Evolutionary conservation across 2,888 invertebrate species (phyloP).

Genomic region (Microctonus hyperodae): DNA sequence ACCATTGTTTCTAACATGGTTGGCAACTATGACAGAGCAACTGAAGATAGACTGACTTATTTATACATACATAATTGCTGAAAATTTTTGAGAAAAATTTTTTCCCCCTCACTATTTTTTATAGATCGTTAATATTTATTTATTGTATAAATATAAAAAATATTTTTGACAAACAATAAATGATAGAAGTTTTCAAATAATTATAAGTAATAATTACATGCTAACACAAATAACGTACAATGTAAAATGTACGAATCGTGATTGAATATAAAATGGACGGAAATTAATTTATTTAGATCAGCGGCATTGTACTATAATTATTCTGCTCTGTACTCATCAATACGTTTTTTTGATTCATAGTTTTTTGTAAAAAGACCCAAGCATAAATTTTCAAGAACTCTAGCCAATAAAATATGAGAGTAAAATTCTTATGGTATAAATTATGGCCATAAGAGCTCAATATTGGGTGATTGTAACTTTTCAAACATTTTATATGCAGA

Average conservation of each 20-base stretch:
- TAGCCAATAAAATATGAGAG: not conserved
- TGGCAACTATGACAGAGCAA: too few relatives aligned
- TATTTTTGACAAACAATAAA: not conserved
- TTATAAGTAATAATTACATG: not conserved
- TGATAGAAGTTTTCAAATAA: not conserved
- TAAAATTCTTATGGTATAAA: conserved; percentile 5
- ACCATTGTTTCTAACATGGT: too few relatives aligned
- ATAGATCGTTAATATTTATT: not conserved
- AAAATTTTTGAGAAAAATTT: too few relatives aligned
- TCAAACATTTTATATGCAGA: conserved; percentile 85
- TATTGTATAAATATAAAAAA: not conserved
- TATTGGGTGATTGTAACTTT: conserved; percentile 85
- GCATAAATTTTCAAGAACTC: not conserved
- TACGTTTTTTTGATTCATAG: not conserved
- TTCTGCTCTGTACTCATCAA: not conserved
- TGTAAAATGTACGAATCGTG: too few relatives aligned
- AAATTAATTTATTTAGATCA: not conserved
- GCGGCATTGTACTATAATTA: not conserved
- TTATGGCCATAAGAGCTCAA: conserved; percentile 77
- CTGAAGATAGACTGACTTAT: too few relatives aligned
- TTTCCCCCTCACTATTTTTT: too few relatives aligned
- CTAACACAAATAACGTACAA: too few relatives aligned
- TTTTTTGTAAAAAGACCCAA: too few relatives aligned
- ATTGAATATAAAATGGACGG: too few relatives aligned
- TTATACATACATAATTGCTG: too few relatives aligned